A percentile compares a stretch with the other conserved stretches of the same genome.
Evolutionary conservation across 2,113 vertebrate species (phyloP).

Genomic region (Cairina moschata): DNA sequence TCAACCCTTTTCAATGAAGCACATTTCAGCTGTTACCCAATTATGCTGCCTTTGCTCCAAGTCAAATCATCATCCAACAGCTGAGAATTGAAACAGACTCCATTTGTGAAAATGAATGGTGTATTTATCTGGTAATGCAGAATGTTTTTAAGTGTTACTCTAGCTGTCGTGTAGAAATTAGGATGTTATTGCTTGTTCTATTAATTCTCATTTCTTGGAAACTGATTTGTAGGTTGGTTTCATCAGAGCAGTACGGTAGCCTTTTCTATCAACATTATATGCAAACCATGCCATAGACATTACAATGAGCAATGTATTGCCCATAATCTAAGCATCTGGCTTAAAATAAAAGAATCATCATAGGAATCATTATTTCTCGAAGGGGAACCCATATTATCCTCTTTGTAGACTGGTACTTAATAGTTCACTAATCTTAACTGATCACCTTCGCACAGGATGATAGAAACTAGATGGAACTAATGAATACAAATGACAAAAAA

Average conservation of each 20-base stretch:
- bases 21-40: conserved; percentile 82
- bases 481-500: neutral
- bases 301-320: neutral
- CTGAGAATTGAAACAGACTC: conserved; percentile 85
- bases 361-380: neutral
- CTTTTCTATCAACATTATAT: neutral
- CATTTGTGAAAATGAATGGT: conserved; percentile 80
- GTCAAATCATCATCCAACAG: conserved; percentile 84
- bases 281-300: neutral
- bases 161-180: conserved; percentile 67
- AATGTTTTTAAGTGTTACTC: conserved; percentile 79
- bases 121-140: conserved; percentile 72
- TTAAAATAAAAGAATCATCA: conserved; percentile 24
- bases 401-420: neutral
- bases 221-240: conserved; percentile 42
- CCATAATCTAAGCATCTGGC: neutral
- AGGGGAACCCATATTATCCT: neutral
- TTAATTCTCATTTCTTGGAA: conserved; percentile 72
- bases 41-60: conserved; percentile 84
- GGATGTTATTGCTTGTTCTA: conserved; percentile 58
- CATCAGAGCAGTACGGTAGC: conserved; percentile 16
- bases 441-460: neutral
- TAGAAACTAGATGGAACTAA: neutral
- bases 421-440: neutral
- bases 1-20: conserved; percentile 82